Evolutionary conservation across 2,113 vertebrate genomes (phyloP), one percentile per base, ranked within the genome.

Genomic region (Colinus virginianus): DNA sequence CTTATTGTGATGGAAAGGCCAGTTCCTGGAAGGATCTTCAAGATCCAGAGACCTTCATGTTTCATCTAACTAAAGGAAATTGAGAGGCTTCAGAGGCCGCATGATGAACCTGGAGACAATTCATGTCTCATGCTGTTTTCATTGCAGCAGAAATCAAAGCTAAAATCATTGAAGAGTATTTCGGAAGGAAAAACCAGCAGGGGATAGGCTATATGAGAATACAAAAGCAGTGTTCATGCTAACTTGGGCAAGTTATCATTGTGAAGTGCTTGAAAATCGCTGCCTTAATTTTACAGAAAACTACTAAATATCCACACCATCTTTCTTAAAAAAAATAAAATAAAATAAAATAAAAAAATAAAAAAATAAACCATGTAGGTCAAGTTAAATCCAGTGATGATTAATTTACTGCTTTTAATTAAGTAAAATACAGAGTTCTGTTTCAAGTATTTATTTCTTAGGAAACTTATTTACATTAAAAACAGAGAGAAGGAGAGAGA

Each of bases 111-210:
- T 80, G 43, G 61, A 51, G 87, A 88, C 46, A 26, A 51, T 80
- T 88, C 4, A 12, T 72, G 18, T 43, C 62, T 88, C 66, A 53
- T 22, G 51, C 26, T 80, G 34, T 51, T 93, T 86, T 81, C 45
- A 56, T 74, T 78, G 56, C 23, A 83, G 32, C 23, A 90, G n/a
- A 95, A 94, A 81, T 90, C 76, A 67, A 85, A 80, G 32, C 25
- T 74, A 20, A 74, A 78, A 63, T 67, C 51, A 88, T 30, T 48
- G 62, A 68, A 83, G 28, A 46, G 14, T 71, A 48, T 75, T 71
- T 55, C 75, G 61, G 51, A 86, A 61, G 56, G 38, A 83, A 71
- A 82, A 82, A 63, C 0, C 26, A 84, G 25, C 51, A 67, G 56
- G 13, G 8, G 1, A 3, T 74, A n/a, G 46, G 19, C 48, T 92